A percentile compares a stretch with the other conserved stretches of the same genome.
phyloP scores from a whole-genome alignment of 1,140 invertebrate genomes.

The Scaptomyza montana region DNA sequence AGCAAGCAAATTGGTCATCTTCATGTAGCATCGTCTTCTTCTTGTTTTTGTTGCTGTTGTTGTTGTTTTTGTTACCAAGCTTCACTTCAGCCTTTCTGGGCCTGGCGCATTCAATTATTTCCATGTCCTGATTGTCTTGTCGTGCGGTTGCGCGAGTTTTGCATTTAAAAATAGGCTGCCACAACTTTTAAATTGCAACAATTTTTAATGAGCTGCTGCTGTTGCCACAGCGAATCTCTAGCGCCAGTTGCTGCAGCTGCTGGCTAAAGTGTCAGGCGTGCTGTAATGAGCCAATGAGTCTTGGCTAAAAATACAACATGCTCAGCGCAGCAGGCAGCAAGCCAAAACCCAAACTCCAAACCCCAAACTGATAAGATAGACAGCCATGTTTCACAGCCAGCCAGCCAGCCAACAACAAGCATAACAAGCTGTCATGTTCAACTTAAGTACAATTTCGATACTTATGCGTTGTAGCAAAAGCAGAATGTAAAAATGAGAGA shows the following conservation, averaged over 20 bases:
- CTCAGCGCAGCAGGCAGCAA: constrained; percentile 3
- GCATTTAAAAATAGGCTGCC: constrained; percentile 75
- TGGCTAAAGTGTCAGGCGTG: constrained; percentile 64
- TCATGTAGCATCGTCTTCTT: constrained; percentile 50
- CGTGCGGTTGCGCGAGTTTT: constrained; percentile 69
- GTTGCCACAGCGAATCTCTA: constrained; percentile 2
- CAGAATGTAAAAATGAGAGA: neutral
- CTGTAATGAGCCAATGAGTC: constrained; percentile 69
- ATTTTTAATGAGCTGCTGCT: constrained; percentile 70
- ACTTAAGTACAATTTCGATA: constrained; percentile 8
- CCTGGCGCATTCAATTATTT: constrained; percentile 78
- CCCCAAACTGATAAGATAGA: constrained; percentile 33
- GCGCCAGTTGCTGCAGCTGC: constrained; percentile 31
- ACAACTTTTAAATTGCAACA: constrained; percentile 70
- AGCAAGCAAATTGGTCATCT: constrained; percentile 78
- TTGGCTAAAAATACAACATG: constrained; percentile 63
- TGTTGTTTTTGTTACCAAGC: constrained; percentile 8
- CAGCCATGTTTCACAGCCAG: neutral
- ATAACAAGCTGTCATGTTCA: constrained; percentile 31
- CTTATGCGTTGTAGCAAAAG: constrained; percentile 1
- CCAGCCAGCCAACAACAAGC: neutral
- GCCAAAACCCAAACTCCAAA: neutral
- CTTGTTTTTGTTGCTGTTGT: no score
- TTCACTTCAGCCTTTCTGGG: constrained; percentile 2
- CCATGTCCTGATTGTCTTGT: constrained; percentile 79